A percentile compares a stretch with the other conserved stretches of the same genome.
phyloP scores from a whole-genome alignment of 2,797 vertebrate species.

The Acomys russatus region DNA sequence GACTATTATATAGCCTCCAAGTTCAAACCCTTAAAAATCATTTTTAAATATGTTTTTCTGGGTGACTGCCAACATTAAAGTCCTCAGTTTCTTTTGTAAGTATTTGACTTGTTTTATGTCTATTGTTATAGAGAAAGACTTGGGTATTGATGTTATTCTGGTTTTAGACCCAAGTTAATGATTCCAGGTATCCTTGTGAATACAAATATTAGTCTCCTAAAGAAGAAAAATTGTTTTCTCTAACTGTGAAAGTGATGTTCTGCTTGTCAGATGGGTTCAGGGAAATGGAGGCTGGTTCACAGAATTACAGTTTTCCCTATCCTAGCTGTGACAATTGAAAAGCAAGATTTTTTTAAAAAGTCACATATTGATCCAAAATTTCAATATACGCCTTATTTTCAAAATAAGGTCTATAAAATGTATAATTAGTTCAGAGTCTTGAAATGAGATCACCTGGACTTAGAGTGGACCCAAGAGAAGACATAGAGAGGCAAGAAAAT shows the following conservation, averaged over 20 bases:
- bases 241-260: not conserved
- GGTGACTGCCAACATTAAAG: not conserved
- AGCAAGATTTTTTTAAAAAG: not conserved
- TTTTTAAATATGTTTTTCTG: not conserved
- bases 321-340: not conserved
- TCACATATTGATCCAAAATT: not conserved
- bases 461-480: not conserved
- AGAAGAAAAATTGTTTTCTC: not conserved
- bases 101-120: not conserved
- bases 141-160: not conserved
- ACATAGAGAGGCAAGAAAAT: slow-evolving; percentile 10
- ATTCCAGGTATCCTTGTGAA: not conserved
- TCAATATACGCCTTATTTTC: not conserved
- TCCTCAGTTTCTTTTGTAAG: slow-evolving; percentile 23
- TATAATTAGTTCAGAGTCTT: slow-evolving; percentile 24
- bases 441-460: slow-evolving; percentile 31
- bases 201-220: not conserved
- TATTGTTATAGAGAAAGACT: slow-evolving; percentile 10
- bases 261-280: not conserved
- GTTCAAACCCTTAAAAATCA: slow-evolving; percentile 20
- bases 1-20: not conserved
- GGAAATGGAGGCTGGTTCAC: not conserved
- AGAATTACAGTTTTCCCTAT: not conserved
- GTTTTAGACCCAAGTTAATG: not conserved
- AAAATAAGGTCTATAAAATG: not conserved